Evolutionary conservation across 2,797 vertebrate genomes (phyloP), one percentile per base, ranked within the genome.

Genomic region (Tarsius wallacei): DNA sequence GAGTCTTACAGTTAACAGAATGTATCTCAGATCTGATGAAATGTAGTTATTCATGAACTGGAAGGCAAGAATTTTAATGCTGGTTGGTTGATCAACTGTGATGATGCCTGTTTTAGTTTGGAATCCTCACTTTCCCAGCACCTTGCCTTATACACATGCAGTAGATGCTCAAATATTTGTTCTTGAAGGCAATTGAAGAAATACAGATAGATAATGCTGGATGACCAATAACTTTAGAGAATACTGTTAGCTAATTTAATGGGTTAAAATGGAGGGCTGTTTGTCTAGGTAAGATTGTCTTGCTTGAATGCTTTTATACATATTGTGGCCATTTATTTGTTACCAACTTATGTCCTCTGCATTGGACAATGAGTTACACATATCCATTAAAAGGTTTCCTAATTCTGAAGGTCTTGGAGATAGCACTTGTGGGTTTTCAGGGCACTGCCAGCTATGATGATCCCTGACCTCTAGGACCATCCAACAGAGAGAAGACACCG

Each of bases 51-150:
- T 51, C 59, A 17, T n/a, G 21, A 16, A 16, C 68, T 83, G 36
- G 15, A 24, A 36, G 15, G 31, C 36, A 19, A 16, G 7, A 53
- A 24, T 83, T 22, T 49, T 19, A 19, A 16, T 42, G 55, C 5
- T 22, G 36, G 10, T 1, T 31, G 1, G n/a, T 6, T 49, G 17
- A n/a, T 10, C 42, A 47, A 1, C 16, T 19, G 2, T 5, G 15
- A 36, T 4, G 2, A 3, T 19, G 26, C 49, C 42, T 10, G 4
- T 9, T 70, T 90, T 19, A 4, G 51, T 11, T 73, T 47, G 16
- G 31, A 57, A 7, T 21, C 66, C 1, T 9, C 24, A 31, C 9
- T 17, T 2, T 93, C 28, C 33, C 33, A 5, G 61, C 9, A 53
- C 5, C 16, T 36, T 24, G 31, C 8, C 5, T 71, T 28, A 63